Evolutionary conservation across 2,888 invertebrate genomes (phyloP).

Genomic region (Nephrocerus scutellatus): DNA sequence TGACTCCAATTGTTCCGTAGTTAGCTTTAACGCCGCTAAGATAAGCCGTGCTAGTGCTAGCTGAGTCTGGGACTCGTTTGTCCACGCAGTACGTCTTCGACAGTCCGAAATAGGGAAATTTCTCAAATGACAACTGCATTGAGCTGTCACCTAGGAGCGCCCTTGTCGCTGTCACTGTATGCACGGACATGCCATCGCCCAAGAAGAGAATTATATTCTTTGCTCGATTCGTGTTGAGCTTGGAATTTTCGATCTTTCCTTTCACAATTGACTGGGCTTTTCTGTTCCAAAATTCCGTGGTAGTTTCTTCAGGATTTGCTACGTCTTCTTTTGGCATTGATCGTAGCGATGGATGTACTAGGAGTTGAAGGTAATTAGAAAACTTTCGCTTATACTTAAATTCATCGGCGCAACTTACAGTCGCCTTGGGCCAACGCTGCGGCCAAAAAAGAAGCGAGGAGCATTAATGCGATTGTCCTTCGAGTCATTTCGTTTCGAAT

Average conservation of each 20-base stretch:
- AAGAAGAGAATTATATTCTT: slow-evolving; percentile 64
- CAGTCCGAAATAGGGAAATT: slow-evolving; percentile 52
- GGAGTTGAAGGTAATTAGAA: too few relatives aligned
- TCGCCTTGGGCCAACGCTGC: too few relatives aligned
- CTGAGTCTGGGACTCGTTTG: slow-evolving; percentile 73
- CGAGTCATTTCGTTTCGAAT: too few relatives aligned
- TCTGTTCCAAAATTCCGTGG: slow-evolving; percentile 37
- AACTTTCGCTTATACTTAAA: too few relatives aligned
- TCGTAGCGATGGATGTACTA: too few relatives aligned
- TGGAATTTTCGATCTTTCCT: slow-evolving; percentile 28
- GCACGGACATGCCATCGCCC: slow-evolving; percentile 69
- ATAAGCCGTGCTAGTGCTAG: slow-evolving; percentile 74
- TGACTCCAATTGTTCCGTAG: slow-evolving; percentile 65
- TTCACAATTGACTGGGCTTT: slow-evolving; percentile 36
- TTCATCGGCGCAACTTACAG: too few relatives aligned
- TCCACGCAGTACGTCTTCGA: slow-evolving; percentile 68
- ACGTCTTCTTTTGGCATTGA: too few relatives aligned
- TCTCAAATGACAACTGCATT: slow-evolving; percentile 54
- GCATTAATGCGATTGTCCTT: too few relatives aligned
- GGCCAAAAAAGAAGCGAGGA: too few relatives aligned
- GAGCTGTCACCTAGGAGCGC: slow-evolving; percentile 59
- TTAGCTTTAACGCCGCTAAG: slow-evolving; percentile 74
- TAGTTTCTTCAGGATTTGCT: slow-evolving; percentile 31
- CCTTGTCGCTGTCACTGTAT: slow-evolving; percentile 60
- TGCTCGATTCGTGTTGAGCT: slow-evolving; percentile 35